A percentile compares a stretch with the other conserved stretches of the same genome.
phyloP scores from a whole-genome alignment of 2,797 vertebrate genomes.

The Bufotes viridis region DNA sequence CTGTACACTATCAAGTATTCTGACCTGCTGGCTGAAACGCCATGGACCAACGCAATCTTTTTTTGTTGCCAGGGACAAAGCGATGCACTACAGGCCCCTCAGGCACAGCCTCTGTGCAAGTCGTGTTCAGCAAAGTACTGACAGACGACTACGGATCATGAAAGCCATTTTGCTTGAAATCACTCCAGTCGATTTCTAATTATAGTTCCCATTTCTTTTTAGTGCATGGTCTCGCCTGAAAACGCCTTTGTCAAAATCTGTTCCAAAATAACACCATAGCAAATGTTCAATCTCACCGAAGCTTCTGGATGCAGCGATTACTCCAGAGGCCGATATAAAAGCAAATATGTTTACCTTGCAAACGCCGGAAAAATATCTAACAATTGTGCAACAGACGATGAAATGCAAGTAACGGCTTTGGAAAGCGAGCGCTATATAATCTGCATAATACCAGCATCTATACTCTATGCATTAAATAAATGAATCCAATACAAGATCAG shows the following conservation, averaged over 20 bases:
- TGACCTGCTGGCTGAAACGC: neutral
- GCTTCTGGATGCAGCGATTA: neutral
- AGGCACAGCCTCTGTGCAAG: conserved; percentile 11
- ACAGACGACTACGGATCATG: neutral
- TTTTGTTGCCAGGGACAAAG: conserved; percentile 1
- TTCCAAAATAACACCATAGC: neutral
- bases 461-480: neutral
- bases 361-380: neutral
- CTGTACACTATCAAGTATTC: conserved; percentile 19
- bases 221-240: neutral
- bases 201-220: conserved; percentile 23
- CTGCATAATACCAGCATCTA: neutral
- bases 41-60: neutral
- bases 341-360: neutral
- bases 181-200: conserved; percentile 20
- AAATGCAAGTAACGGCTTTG: neutral
- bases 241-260: neutral
- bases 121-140: conserved; percentile 30
- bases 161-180: conserved; percentile 19
- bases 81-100: neutral
- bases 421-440: neutral
- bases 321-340: neutral
- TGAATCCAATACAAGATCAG: neutral
- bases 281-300: neutral
- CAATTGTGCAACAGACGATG: neutral